A percentile compares a stretch with the other conserved stretches of the same genome.
phyloP scores from a whole-genome alignment of 2,113 vertebrate species.

The Rhinopithecus roxellana region DNA sequence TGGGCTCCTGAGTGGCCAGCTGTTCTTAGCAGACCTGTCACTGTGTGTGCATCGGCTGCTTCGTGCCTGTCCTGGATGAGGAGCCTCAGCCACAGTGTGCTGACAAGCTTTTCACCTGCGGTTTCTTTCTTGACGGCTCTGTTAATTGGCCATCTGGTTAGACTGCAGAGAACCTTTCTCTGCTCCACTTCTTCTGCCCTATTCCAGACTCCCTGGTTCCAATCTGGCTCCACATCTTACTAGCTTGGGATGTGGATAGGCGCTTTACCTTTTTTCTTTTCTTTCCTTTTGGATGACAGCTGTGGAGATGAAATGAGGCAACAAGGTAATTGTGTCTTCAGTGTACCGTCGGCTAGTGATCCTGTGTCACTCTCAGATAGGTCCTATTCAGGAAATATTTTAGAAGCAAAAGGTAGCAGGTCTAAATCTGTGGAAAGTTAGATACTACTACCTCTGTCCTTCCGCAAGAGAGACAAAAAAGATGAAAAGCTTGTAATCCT shows the following conservation, averaged over 20 bases:
- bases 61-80: neutral
- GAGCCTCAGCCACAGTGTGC: accelerated
- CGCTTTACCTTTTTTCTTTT: neutral
- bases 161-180: neutral
- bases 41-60: neutral
- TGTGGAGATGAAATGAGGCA: neutral
- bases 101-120: accelerated
- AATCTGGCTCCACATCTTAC: accelerated
- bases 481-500: too few species aligned
- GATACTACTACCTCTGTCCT: neutral
- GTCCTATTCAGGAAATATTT: neutral
- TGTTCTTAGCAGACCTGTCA: neutral
- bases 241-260: neutral
- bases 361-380: neutral
- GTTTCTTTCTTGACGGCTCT: neutral
- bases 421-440: neutral
- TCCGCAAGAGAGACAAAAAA: neutral
- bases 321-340: neutral
- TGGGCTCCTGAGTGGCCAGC: neutral
- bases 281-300: neutral
- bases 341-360: neutral
- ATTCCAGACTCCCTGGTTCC: neutral
- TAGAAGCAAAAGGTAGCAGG: neutral
- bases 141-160: neutral
- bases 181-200: neutral